phyloP scores from a whole-genome alignment of 2,113 vertebrate species.

The Gadus macrocephalus region DNA sequence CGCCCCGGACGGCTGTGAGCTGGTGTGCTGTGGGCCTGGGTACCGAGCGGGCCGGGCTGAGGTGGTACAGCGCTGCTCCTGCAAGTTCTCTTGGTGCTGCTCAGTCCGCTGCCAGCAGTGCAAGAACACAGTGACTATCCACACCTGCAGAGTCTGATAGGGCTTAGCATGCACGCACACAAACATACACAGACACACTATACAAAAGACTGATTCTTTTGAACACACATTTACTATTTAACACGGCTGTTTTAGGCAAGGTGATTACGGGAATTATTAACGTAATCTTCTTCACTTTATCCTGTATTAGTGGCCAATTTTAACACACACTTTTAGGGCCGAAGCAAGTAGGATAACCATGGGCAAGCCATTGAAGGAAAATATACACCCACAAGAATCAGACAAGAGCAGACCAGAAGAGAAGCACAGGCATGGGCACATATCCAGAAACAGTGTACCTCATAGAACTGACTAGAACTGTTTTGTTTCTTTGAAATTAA shows the following conservation, averaged over 20 bases:
- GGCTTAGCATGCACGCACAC: slow-evolving; percentile 7
- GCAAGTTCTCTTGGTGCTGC: slow-evolving; percentile 78
- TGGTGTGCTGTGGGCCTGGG: slow-evolving; percentile 72
- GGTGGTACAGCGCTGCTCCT: slow-evolving; percentile 72
- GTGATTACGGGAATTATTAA: neutral
- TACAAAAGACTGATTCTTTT: neutral
- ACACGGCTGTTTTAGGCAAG: neutral
- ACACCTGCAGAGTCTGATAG: slow-evolving; percentile 63
- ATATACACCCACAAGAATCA: neutral
- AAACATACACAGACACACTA: neutral
- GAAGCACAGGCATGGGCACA: slow-evolving; percentile 6
- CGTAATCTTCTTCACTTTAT: neutral
- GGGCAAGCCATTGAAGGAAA: neutral
- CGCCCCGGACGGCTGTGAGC: slow-evolving; percentile 71
- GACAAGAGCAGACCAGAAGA: neutral
- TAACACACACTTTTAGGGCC: neutral
- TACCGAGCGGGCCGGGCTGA: slow-evolving; percentile 66
- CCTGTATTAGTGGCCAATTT: neutral
- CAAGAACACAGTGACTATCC: slow-evolving; percentile 69
- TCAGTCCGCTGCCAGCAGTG: slow-evolving; percentile 73
- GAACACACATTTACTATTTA: neutral
- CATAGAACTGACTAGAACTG: slow-evolving; percentile 61
- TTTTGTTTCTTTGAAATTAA: slow-evolving; percentile 61
- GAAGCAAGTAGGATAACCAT: neutral
- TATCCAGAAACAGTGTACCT: slow-evolving; percentile 19